Evolutionary conservation across 2,888 invertebrate species (phyloP), one percentile per base, ranked within the genome.

Genomic region (Caenorhabditis imperialis): DNA sequence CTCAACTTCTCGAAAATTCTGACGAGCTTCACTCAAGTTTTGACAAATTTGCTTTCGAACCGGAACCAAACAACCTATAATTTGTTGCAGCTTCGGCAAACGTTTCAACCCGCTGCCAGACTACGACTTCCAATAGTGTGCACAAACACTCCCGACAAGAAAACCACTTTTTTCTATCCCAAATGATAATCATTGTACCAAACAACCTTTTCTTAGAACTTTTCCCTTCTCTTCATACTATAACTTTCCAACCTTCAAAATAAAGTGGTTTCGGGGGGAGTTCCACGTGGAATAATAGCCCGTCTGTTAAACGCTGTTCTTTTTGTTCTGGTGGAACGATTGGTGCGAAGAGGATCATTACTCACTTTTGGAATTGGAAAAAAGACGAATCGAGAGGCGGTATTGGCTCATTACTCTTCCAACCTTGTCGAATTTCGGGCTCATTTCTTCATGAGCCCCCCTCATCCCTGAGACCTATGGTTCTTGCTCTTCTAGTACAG

Each of bases 91-190:
- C 27, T 78, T 78, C 25, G 78, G 78, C 33, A 78, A 78, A 50
- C 78, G 78, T 27, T 78, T 76, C 62, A 73, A 74, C 44, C 75
- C 76, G 25, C 38, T 69, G 2, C 61, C 61, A 33, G 70, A 78
- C 71, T 63, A 76, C 70, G 67, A 76, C 48, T 74, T 60, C 45
- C 74, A 74, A 42, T 74, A 73, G 40, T 20, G 14, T 8, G 45
- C 38, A 30, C 44, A 8, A 16, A 10, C 3, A 35, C 40, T 16
- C 35, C 16, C 23, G 7, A 2, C 54, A 50, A 48, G 18, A 50
- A 38, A 50, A n/a, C n/a, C n/a, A n/a, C n/a, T n/a, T n/a, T 33
- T 35, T 35, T 37, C 25, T 47, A 65, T 44, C 14, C 12, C 57
- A 40, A 57, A 33, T 20, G 23, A 22, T 42, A 42, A 16, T 53